Conservation (phyloP, 2,888 invertebrate species). For the Vandiemenella viatica region DNA sequence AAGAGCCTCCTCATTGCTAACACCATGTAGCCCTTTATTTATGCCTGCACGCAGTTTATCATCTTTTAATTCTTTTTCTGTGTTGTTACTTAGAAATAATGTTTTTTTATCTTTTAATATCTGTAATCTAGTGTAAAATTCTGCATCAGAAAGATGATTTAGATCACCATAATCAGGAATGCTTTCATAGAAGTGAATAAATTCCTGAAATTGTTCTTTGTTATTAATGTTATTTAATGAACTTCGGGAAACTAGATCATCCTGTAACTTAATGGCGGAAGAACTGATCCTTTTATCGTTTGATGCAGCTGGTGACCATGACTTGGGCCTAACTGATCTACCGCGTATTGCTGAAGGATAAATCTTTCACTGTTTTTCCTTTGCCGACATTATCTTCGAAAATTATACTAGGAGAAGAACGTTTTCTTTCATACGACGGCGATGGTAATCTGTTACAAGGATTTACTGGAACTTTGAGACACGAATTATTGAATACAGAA, state of each 20-base stretch:
- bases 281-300: not conserved
- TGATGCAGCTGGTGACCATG: not conserved
- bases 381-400: not conserved
- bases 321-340: too few relatives aligned
- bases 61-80: not conserved
- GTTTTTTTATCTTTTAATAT: constrained; percentile 48
- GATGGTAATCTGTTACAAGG: constrained; percentile 2
- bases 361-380: too few relatives aligned
- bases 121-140: constrained; percentile 57
- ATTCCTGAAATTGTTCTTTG: constrained; percentile 36
- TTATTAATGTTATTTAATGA: not conserved
- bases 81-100: constrained; percentile 21
- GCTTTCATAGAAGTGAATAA: constrained; percentile 58
- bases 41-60: too few relatives aligned
- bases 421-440: constrained; percentile 4
- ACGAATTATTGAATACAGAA: constrained; percentile 3
- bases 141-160: constrained; percentile 55
- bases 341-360: too few relatives aligned
- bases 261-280: not conserved
- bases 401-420: not conserved
- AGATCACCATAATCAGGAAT: constrained; percentile 69
- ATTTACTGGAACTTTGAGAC: constrained; percentile 4
- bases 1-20: not conserved
- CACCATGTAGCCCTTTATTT: not conserved
- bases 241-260: not conserved